Evolutionary conservation across 1,140 invertebrate genomes (phyloP).

Genomic region (Trachymyrmex cornetzi): DNA sequence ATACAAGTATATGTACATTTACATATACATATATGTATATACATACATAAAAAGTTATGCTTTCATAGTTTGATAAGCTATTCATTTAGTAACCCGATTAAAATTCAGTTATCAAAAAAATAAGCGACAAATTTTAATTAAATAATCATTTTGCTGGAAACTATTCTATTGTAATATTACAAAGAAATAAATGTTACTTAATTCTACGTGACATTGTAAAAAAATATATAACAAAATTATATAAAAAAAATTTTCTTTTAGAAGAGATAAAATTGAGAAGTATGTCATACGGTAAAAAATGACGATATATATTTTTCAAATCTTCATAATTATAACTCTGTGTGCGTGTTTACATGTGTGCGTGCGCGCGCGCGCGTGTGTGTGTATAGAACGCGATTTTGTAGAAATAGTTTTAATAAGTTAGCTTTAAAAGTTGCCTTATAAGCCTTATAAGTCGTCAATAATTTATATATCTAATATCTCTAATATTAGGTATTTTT

Average conservation of each 20-base stretch:
- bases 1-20: too few relatives aligned
- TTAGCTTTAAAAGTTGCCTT: background rate
- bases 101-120: background rate
- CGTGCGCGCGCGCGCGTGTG: too few relatives aligned
- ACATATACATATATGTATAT: too few relatives aligned
- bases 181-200: too few relatives aligned
- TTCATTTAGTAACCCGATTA: too few relatives aligned
- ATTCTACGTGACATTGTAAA: too few relatives aligned
- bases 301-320: background rate
- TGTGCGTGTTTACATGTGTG: too few relatives aligned
- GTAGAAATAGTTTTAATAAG: background rate
- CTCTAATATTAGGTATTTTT: background rate
- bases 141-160: background rate
- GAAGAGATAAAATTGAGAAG: background rate
- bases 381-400: background rate
- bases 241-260: background rate
- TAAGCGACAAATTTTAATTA: slow-evolving; percentile 4
- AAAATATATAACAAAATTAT: too few relatives aligned
- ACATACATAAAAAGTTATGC: too few relatives aligned
- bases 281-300: too few relatives aligned
- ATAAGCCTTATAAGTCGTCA: background rate
- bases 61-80: background rate
- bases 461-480: background rate
- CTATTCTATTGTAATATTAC: too few relatives aligned
- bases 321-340: background rate